Evolutionary conservation across 53 echinoderm and acorn worm genomes (phyloP), one percentile per base, ranked within the genome.

Genomic region (Astropecten irregularis): DNA sequence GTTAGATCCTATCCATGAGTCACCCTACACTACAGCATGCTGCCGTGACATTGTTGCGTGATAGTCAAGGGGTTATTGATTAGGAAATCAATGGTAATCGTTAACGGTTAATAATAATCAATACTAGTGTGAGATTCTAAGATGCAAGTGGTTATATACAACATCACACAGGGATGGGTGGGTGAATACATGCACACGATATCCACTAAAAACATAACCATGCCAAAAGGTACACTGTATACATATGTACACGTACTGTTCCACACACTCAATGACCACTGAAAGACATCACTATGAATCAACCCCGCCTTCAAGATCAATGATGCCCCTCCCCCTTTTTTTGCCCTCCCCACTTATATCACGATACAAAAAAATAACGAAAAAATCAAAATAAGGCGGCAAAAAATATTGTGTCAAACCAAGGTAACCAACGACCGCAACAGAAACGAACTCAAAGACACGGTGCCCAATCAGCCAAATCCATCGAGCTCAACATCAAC

Each of bases 401-500:
- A 42, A 42, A 42, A 42, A 42, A 42, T 8, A 11, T 8, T 42
- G 42, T 18, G 44, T 36, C 28, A 44, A 56, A 79, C 61, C 79
- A 79, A 61, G 79, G 18, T 62, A 31, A 60, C 44, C 19, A 32
- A 26, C 40, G 47, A 25, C 36, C 36, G 57, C 38, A 79, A 46
- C 46, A 73, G 42, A 79, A 79, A 79, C 61, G 52, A 79, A 79
- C 60, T 39, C 60, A 77, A 67, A 77, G 77, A 74, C 61, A 79
- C 61, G 61, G 79, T 79, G 79, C 79, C 79, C 48, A 79, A 47
- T 79, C 79, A 79, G 79, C 79, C 61, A 79, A 79, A 28, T 79
- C 79, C 79, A 79, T 79, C 63, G 29, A 79, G 62, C 79, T 68
- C 79, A 79, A 79, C 79, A 79, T 79, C 79, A 30, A 79, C 79